These are phyloP conservation scores for Desmodus rotundus DNA, from an alignment of 2,113 vertebrate genomes.

Conservation along the genomic window DNA sequence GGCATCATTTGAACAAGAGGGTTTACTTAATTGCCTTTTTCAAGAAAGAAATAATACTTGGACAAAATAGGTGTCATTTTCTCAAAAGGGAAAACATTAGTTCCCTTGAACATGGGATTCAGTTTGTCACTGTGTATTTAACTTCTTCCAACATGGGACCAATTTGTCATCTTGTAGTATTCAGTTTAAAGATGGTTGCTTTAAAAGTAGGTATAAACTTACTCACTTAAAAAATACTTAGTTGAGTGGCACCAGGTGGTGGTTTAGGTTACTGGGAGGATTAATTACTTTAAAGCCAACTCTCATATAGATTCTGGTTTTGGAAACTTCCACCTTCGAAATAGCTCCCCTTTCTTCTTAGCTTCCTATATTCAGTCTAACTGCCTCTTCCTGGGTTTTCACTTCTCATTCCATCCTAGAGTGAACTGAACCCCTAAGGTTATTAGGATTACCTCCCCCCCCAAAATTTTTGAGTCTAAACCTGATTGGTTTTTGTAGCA, in stretches of 20 bases:
- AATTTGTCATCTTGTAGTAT: background rate
- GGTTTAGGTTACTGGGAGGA: background rate
- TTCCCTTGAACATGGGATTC: background rate
- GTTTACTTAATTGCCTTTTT: background rate
- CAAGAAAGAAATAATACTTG: background rate
- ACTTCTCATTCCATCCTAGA: background rate
- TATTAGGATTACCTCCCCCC: background rate
- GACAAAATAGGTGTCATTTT: background rate
- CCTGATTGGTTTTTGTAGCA: background rate
- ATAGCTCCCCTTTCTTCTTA: background rate
- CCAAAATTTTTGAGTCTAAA: background rate
- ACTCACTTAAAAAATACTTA: background rate
- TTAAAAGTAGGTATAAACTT: background rate
- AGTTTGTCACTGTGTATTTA: background rate
- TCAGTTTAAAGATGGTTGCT: constrained; percentile 9
- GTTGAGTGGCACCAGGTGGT: background rate
- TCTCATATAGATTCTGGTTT: background rate
- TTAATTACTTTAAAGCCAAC: background rate
- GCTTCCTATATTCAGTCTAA: background rate
- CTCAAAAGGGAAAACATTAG: background rate
- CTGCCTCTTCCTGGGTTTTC: background rate
- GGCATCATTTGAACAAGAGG: background rate
- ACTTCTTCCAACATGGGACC: background rate
- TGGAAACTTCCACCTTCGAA: background rate
- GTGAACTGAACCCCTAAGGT: background rate